Base-by-base conservation (phyloP, 2,797 vertebrate species). In the Parotocinclus haroldoi region DNA sequence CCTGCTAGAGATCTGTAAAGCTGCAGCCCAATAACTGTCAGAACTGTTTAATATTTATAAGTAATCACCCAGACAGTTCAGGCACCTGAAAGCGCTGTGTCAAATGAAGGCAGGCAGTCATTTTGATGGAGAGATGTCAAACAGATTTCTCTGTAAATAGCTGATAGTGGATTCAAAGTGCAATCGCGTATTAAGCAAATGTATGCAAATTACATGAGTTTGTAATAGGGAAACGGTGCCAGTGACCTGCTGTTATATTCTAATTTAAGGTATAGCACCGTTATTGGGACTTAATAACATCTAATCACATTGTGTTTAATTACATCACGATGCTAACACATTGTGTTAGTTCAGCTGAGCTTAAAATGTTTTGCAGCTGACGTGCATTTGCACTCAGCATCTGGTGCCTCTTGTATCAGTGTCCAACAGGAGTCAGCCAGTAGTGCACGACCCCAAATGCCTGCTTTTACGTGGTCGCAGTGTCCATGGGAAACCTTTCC, bases 1-100 rank as follows among this genome's bases (percentile, higher is more conserved):
- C 55, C 69, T 71, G 63, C n/a, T n/a, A n/a, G n/a, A n/a, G 68
- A 18, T 73, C 58, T 70, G 72, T 69, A 68, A 68, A 58, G 61
- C 53, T 17, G 46, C 44, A 53, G 65, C 36, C 51, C 11, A 46
- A 57, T 73, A 68, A 73, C 61, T 57, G 50, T 54, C 68, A 63
- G 48, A 44, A 63, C 56, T 65, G 56, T 68, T 66, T 70, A 55
- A 57, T 66, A 51, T 69, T 38, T 40, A 51, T 56, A 16, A 50
- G 60, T 69, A 58, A 76, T 51, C 17, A 36, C 44, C 50, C 7
- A 18, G 58, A 58, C 10, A 12, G 14, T 45, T 38, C n/a, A 14
- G 51, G 50, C 53, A 13, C 61, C 42, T 52, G 57, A 57, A 16
- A 42, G 52, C 44, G 19, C 58, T 50, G 62, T 60, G 38, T n/a